A percentile compares a stretch with the other conserved stretches of the same genome.
Conservation (phyloP, 2,797 vertebrate genomes). For the Microhierax caerulescens region DNA sequence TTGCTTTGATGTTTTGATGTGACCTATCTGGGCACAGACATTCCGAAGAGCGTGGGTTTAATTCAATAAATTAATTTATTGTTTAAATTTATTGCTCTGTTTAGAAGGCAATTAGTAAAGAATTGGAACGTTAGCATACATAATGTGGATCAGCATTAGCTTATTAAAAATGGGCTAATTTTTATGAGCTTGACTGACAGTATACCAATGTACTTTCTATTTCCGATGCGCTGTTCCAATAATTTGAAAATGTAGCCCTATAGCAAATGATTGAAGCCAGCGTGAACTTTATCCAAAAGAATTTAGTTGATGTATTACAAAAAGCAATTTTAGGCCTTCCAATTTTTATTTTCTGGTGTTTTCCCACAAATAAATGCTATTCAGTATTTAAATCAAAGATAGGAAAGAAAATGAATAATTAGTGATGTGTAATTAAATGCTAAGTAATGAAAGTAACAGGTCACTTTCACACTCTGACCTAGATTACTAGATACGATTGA, state of each 20-base stretch:
- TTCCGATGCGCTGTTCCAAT: neutral
- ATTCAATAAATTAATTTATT: too few relatives aligned
- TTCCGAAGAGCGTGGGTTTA: neutral
- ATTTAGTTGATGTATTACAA: neutral
- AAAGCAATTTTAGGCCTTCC: neutral
- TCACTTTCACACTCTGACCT: neutral
- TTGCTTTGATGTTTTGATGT: neutral
- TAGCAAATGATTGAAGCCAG: neutral
- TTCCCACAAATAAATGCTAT: neutral
- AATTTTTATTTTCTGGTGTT: neutral
- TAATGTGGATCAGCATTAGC: neutral
- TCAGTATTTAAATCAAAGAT: neutral
- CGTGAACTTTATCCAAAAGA: neutral
- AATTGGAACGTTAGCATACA: neutral
- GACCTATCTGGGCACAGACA: too few relatives aligned
- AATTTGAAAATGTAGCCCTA: neutral
- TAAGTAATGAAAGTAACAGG: neutral
- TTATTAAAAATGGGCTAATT: neutral
- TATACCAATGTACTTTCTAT: neutral
- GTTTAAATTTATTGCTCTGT: too few relatives aligned
- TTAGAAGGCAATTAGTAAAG: neutral
- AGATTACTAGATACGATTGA: neutral
- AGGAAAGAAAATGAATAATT: neutral
- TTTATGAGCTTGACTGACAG: neutral
- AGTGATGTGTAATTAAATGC: neutral